Evolutionary conservation across 2,113 vertebrate genomes (phyloP).

Genomic region (Micronycteris hirsuta): DNA sequence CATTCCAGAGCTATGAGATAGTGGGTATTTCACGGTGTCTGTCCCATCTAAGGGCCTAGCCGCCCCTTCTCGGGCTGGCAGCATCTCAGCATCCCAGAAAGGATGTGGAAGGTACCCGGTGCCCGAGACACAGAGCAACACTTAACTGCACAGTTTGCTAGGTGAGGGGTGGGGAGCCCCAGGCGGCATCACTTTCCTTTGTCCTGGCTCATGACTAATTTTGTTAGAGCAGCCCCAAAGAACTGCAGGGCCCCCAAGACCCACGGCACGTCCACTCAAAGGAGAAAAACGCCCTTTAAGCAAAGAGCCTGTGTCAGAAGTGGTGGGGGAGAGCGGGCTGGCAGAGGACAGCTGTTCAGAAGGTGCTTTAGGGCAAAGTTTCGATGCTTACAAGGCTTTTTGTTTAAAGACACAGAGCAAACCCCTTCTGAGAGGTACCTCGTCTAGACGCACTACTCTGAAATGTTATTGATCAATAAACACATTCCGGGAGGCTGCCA

Average conservation of each 20-base stretch:
- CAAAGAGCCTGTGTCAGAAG: background rate
- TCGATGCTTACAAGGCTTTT: background rate
- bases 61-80: background rate
- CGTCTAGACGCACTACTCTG: background rate
- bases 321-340: background rate
- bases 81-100: background rate
- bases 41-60: constrained; percentile 60
- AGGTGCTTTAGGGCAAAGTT: background rate
- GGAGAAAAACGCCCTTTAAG: constrained; percentile 32
- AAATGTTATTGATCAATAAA: constrained; percentile 15
- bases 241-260: background rate
- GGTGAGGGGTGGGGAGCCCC: background rate
- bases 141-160: background rate
- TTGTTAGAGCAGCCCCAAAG: background rate
- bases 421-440: background rate
- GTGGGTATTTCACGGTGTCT: constrained; percentile 71
- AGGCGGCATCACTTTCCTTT: background rate
- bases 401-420: background rate
- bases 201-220: constrained; percentile 33
- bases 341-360: background rate
- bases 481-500: background rate
- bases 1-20: constrained; percentile 79
- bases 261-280: background rate
- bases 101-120: background rate
- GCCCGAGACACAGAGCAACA: background rate